Evolutionary conservation across 2,797 vertebrate species (phyloP), one percentile per base, ranked within the genome.

Genomic region (Poecilia velifera): DNA sequence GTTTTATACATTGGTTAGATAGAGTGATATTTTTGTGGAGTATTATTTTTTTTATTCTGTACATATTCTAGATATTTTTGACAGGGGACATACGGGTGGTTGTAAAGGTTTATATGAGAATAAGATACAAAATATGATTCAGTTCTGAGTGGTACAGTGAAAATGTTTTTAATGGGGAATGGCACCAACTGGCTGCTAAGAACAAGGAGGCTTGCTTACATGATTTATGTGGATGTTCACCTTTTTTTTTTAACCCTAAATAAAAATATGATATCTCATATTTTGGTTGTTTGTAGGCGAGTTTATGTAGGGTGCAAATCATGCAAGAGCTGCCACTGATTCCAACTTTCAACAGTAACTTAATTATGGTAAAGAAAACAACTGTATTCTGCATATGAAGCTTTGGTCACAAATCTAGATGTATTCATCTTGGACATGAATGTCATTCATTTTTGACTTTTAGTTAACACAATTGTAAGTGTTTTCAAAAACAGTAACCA

Each of bases 1-100:
- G 16, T 51, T 12, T 8, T 59, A 7, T 28, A 14, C 6, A 68
- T 43, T 22, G 66, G 1, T 43, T 3, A 39, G 36, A 2, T 41
- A 41, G 64, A 66, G 20, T 8, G 39, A 14, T 41, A 41, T 43
- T 25, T 43, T 41, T 16, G 25, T 68, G 41, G 9, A 68, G 64
- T 41, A 64, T 53, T 34, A 43, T 82, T 7, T 72, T 83, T 4
- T 73, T 68, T 25, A 68, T 68, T 13, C 4, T 41, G 9, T 25
- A 25, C 66, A n/a, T 68, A 13, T 25, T 68, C 20, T 10, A 68
- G 36, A 18, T 22, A 12, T 41, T 41, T 68, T 25, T 68, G 9
- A 25, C 3, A 68, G 20, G 20, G 59, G 0, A 12, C 64, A 41
- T 41, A 68, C 0, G 3, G 64, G 36, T 14, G 10, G 20, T 41